Percentiles rank a stretch among this genome's conserved stretches.
phyloP scores from a whole-genome alignment of 2,888 invertebrate genomes.

The Clivina fossor region DNA sequence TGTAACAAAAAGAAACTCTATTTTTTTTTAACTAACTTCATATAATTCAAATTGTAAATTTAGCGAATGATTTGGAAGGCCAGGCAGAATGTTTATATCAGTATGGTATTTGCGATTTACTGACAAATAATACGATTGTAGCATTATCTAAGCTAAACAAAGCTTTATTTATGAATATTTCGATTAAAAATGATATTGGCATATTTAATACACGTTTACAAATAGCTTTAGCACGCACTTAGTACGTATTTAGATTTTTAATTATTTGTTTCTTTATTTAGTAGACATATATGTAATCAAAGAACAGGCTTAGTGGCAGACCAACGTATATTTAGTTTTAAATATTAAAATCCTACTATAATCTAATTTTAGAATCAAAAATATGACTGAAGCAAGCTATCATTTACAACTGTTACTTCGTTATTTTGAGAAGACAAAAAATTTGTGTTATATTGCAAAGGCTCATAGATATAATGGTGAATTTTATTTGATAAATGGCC shows the following conservation, averaged over 20 bases:
- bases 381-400: constrained; percentile 41
- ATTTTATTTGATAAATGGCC: constrained; percentile 47
- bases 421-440: constrained; percentile 42
- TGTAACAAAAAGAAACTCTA: no score
- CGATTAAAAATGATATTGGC: constrained; percentile 52
- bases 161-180: constrained; percentile 54
- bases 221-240: constrained; percentile 58
- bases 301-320: no score
- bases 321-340: no score
- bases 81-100: constrained; percentile 58
- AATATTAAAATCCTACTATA: no score
- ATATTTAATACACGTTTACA: constrained; percentile 59
- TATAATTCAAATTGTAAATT: no score
- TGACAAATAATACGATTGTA: constrained; percentile 54
- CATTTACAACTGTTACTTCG: constrained; percentile 44
- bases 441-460: constrained; percentile 46
- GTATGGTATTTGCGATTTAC: constrained; percentile 58
- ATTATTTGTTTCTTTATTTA: no score
- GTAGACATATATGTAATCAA: no score
- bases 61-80: constrained; percentile 54
- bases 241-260: no score
- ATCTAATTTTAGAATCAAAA: no score
- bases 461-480: constrained; percentile 49
- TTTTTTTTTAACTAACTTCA: no score
- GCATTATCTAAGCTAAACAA: constrained; percentile 57